Percentiles rank a stretch among this genome's conserved stretches.
phyloP scores from a whole-genome alignment of 2,113 vertebrate genomes.

The Cacatua alba region DNA sequence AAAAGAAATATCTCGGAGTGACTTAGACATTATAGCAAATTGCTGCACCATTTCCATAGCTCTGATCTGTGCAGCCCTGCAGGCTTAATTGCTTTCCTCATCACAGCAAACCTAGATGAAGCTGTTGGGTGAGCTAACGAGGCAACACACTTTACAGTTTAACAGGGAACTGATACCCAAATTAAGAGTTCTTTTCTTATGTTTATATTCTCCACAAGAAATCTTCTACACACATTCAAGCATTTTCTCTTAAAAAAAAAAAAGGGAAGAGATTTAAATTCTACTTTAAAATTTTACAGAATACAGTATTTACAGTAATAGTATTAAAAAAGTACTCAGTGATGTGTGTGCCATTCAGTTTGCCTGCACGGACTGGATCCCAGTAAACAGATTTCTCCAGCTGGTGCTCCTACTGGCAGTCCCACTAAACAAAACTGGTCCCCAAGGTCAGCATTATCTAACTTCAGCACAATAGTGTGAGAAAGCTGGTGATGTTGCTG shows the following conservation, averaged over 20 bases:
- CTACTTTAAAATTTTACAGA: not conserved
- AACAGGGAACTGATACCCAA: not conserved
- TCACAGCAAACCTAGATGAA: slow-evolving; percentile 4
- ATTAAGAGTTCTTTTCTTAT: not conserved
- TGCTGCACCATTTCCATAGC: slow-evolving; percentile 21
- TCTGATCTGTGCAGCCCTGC: slow-evolving; percentile 19
- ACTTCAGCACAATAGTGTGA: not conserved
- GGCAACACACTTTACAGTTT: not conserved
- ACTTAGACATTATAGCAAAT: slow-evolving; percentile 4
- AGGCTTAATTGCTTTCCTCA: slow-evolving; percentile 24
- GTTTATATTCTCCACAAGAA: not conserved
- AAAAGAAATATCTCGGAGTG: not conserved
- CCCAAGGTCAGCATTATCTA: not conserved
- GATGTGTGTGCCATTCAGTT: not conserved
- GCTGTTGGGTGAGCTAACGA: not conserved
- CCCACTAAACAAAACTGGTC: not conserved
- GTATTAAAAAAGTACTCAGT: not conserved
- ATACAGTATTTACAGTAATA: not conserved
- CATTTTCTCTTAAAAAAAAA: not conserved
- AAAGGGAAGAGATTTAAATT: not conserved
- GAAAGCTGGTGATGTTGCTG: not conserved
- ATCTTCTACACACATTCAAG: not conserved
- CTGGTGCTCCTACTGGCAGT: not conserved
- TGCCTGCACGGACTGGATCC: not conserved
- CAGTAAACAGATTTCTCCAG: not conserved